These are phyloP conservation scores for Temnothorax ravouxi DNA, from an alignment of 2,888 invertebrate species.

Conservation along the genomic window DNA sequence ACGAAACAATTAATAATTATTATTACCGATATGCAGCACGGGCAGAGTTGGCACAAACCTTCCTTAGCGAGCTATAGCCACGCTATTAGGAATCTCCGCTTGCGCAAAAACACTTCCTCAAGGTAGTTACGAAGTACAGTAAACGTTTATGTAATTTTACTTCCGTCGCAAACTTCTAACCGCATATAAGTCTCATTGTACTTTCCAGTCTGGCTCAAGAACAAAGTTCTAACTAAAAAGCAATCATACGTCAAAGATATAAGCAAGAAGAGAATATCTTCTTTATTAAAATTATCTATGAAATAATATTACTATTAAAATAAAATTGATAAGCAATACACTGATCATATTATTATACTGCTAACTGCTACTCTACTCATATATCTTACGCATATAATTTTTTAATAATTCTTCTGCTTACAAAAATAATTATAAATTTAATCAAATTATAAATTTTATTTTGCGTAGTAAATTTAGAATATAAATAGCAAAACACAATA, in stretches of 20 bases:
- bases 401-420: not conserved
- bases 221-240: not conserved
- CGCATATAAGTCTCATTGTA: not conserved
- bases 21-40: not conserved
- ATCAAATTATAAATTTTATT: not conserved
- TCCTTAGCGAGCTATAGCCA: not conserved
- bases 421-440: not conserved
- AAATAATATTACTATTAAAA: not conserved
- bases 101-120: constrained; percentile 29
- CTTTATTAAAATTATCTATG: not conserved
- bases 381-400: not conserved
- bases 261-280: not conserved
- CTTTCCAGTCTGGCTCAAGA: not conserved
- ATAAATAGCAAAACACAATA: not conserved
- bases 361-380: not conserved
- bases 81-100: constrained; percentile 18
- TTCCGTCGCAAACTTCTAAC: not conserved
- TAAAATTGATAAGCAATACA: not conserved
- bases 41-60: not conserved
- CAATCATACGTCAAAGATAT: not conserved
- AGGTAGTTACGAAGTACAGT: constrained; percentile 18
- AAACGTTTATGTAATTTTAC: constrained; percentile 19
- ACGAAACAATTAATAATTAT: constrained; percentile 31
- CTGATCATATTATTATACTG: not conserved
- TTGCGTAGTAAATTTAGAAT: not conserved